A percentile compares a stretch with the other conserved stretches of the same genome.
Conservation (phyloP, 2,797 vertebrate genomes). For the Peromyscus nudipes region DNA sequence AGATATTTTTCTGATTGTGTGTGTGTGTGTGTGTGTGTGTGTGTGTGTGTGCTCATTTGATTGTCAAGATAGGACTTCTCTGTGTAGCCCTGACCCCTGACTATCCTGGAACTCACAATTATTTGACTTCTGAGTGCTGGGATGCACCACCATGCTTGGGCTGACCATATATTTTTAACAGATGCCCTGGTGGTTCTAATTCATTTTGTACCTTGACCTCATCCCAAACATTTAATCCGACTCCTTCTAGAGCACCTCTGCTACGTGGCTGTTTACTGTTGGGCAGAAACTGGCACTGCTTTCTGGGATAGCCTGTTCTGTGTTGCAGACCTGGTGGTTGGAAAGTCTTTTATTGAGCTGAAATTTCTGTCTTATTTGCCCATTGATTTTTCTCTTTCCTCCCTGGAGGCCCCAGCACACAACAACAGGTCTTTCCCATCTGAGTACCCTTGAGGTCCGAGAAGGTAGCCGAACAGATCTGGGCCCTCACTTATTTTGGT, state of each 20-base stretch:
- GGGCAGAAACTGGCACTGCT: not conserved
- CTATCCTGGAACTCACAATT: not conserved
- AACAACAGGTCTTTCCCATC: not conserved
- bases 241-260: not conserved
- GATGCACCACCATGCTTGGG: not conserved
- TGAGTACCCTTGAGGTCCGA: slow-evolving; percentile 23
- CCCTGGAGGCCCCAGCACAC: slow-evolving; percentile 7
- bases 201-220: slow-evolving; percentile 38
- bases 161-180: slow-evolving; percentile 18
- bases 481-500: slow-evolving; percentile 4
- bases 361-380: slow-evolving; percentile 19
- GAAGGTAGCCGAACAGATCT: not conserved
- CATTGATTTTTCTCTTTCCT: not conserved
- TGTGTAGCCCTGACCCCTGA: not conserved
- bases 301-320: slow-evolving; percentile 10
- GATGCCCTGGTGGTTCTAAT: not conserved
- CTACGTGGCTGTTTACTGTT: not conserved
- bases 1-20: not conserved
- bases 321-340: slow-evolving; percentile 2
- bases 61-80: not conserved
- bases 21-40: accelerated
- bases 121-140: not conserved
- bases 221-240: slow-evolving; percentile 5
- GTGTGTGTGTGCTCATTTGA: not conserved
- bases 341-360: slow-evolving; percentile 33